Evolutionary conservation across 2,888 invertebrate genomes (phyloP).

Genomic region (Lithophane socia): DNA sequence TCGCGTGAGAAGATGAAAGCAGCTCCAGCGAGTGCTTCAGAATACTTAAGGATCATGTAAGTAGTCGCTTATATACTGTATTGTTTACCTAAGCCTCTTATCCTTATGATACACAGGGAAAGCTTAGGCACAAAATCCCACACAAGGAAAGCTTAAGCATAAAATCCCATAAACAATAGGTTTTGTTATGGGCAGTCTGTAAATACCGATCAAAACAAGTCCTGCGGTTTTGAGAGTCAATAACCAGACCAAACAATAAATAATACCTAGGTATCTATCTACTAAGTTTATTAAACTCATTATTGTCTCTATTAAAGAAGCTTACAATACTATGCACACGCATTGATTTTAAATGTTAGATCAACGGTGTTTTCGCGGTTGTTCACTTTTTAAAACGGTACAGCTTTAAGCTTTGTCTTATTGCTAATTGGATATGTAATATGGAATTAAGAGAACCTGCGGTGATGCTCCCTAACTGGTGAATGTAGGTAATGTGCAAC

Average conservation of each 20-base stretch:
- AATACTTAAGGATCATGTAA: not conserved
- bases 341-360: not conserved
- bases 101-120: constrained; percentile 49
- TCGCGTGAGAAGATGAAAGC: constrained; percentile 25
- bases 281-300: not conserved
- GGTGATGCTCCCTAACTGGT: not conserved
- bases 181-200: not conserved
- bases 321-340: not conserved
- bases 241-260: not conserved
- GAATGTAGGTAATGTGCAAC: not conserved
- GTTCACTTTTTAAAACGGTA: not conserved
- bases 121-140: constrained; percentile 12
- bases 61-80: constrained; percentile 43
- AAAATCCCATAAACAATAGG: constrained; percentile 33
- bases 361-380: not conserved
- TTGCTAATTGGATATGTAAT: not conserved
- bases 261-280: not conserved
- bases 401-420: not conserved
- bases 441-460: not conserved
- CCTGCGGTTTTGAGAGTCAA: constrained; percentile 27
- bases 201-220: constrained; percentile 38
- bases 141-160: too few relatives aligned
- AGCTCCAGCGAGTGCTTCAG: constrained; percentile 19
- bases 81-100: constrained; percentile 11
- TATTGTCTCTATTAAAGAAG: not conserved